phyloP scores from a whole-genome alignment of 2,113 vertebrate genomes.

The Gymnarchus niloticus region DNA sequence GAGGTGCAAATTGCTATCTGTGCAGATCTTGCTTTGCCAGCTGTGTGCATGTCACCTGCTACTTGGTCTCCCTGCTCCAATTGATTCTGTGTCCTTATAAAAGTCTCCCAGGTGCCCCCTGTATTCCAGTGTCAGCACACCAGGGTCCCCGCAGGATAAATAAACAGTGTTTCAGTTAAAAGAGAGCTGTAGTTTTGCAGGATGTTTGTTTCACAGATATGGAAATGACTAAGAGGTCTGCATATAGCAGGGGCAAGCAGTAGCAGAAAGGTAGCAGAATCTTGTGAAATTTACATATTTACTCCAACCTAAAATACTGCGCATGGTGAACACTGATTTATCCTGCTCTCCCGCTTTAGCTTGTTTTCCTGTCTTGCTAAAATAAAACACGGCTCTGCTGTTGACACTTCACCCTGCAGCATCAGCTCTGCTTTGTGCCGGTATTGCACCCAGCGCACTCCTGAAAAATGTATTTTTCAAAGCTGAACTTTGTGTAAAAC shows the following conservation, averaged over 20 bases:
- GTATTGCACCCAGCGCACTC: slow-evolving; percentile 6
- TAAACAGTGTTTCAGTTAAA: background rate
- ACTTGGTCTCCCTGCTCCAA: background rate
- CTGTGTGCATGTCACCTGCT: background rate
- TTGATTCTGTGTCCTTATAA: background rate
- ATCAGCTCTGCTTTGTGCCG: slow-evolving; percentile 19
- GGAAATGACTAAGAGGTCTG: background rate
- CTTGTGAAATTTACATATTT: background rate
- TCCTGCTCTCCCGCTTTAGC: background rate
- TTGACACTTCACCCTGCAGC: slow-evolving; percentile 22
- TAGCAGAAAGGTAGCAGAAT: background rate
- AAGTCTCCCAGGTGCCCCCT: background rate
- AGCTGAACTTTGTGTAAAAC: slow-evolving; percentile 33
- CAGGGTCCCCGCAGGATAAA: background rate
- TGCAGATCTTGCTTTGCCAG: slow-evolving; percentile 20
- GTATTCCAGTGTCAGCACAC: background rate
- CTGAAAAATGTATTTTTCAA: slow-evolving; percentile 24
- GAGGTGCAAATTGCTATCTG: slow-evolving; percentile 35
- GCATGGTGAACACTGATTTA: background rate
- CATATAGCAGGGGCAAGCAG: background rate
- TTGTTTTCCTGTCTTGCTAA: slow-evolving; percentile 6
- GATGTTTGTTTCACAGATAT: background rate
- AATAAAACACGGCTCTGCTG: slow-evolving; percentile 11
- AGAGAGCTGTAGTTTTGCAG: background rate
- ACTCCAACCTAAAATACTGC: background rate